These are phyloP conservation scores for Pedicia rivosa DNA, from an alignment of 2,888 invertebrate species.

Conservation along the genomic window DNA sequence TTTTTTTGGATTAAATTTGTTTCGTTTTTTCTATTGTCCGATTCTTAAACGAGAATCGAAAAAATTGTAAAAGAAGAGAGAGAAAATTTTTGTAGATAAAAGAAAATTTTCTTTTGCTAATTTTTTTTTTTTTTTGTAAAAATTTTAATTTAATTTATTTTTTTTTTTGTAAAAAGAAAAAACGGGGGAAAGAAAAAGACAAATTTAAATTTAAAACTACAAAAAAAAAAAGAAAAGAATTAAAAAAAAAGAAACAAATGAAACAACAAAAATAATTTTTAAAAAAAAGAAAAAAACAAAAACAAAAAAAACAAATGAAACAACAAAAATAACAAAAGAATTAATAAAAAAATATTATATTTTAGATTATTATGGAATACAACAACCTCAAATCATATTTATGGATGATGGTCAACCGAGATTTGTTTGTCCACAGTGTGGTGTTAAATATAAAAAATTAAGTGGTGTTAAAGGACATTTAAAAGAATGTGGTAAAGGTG, in stretches of 20 bases:
- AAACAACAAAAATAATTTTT: slow-evolving; percentile 3
- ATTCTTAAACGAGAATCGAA: slow-evolving; percentile 11
- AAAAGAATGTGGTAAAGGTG: slow-evolving; percentile 18
- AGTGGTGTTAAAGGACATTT: slow-evolving; percentile 16
- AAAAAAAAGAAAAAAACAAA: slow-evolving; percentile 3
- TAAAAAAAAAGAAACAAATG: slow-evolving; percentile 5
- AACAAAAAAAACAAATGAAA: neutral
- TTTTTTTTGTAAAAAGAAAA: neutral
- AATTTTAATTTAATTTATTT: too few relatives aligned
- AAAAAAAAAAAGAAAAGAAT: slow-evolving; percentile 5
- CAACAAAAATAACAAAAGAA: neutral
- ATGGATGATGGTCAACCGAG: slow-evolving; percentile 17
- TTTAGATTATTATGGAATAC: too few relatives aligned
- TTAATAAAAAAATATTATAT: neutral
- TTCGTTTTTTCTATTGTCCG: too few relatives aligned
- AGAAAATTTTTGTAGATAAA: slow-evolving; percentile 7
- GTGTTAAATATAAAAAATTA: slow-evolving; percentile 18
- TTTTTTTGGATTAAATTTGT: too few relatives aligned
- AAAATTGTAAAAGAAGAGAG: slow-evolving; percentile 6
- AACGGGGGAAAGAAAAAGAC: neutral
- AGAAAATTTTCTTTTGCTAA: neutral
- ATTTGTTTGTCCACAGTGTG: slow-evolving; percentile 17
- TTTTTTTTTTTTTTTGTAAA: too few relatives aligned
- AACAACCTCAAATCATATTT: slow-evolving; percentile 14
- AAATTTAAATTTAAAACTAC: neutral